Evolutionary conservation across 1,140 invertebrate genomes (phyloP).

Genomic region (Microplitis demolitor): DNA sequence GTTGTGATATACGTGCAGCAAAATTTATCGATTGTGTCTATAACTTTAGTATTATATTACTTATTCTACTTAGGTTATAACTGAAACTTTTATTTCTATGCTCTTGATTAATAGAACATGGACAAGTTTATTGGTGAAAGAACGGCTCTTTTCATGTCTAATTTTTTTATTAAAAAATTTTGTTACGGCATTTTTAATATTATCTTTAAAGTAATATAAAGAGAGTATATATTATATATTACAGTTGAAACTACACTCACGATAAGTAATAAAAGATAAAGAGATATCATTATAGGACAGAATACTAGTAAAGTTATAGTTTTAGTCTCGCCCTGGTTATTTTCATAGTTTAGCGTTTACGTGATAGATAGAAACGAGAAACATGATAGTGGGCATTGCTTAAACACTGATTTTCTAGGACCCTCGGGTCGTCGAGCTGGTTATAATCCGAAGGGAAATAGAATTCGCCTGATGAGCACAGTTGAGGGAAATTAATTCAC

Average conservation of each 20-base stretch:
- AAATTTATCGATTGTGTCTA: no score
- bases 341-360: no score
- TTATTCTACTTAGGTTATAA: no score
- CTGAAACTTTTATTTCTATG: no score
- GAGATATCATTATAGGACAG: background rate
- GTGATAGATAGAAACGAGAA: background rate
- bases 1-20: no score
- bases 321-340: no score
- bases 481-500: constrained; percentile 28
- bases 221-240: background rate
- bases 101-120: no score
- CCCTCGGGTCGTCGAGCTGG: constrained; percentile 12
- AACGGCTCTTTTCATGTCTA: no score
- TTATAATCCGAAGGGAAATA: constrained; percentile 28
- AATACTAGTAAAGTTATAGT: background rate
- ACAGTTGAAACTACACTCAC: background rate
- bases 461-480: constrained; percentile 28
- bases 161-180: no score
- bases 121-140: no score
- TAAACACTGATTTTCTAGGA: background rate
- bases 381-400: background rate
- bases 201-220: background rate
- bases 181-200: no score
- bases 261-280: background rate
- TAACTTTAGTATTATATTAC: no score